A percentile compares a stretch with the other conserved stretches of the same genome.
Evolutionary conservation across 1,140 invertebrate species (phyloP).

Genomic region (Ostrea edulis): DNA sequence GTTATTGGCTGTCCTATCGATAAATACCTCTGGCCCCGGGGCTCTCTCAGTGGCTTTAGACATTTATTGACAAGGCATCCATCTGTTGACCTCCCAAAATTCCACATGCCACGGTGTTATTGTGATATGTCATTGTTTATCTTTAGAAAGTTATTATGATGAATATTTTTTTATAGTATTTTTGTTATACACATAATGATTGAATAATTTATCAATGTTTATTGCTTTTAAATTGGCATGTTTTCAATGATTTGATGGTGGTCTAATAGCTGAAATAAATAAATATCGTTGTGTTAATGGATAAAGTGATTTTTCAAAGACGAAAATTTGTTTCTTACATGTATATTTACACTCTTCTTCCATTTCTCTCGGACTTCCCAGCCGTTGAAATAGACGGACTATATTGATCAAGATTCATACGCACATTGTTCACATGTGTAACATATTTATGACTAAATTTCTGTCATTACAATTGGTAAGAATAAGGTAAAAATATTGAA

Average conservation of each 20-base stretch:
- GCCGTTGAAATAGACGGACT: no score
- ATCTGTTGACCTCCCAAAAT: conserved; percentile 15
- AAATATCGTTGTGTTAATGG: neutral
- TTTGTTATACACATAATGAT: neutral
- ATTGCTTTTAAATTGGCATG: neutral
- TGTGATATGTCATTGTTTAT: conserved; percentile 25
- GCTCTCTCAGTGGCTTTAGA: conserved; percentile 8
- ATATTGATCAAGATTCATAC: no score
- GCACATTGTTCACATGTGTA: no score
- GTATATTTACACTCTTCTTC: no score
- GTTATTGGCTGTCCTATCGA: conserved; percentile 2
- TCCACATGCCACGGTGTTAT: conserved; percentile 4
- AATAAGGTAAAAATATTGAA: no score
- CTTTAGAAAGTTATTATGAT: conserved; percentile 17
- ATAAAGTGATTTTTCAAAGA: no score
- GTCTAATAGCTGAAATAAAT: neutral
- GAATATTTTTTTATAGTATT: neutral
- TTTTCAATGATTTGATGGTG: neutral
- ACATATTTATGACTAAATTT: no score
- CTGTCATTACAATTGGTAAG: no score
- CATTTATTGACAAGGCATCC: conserved; percentile 26
- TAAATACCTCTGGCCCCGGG: conserved; percentile 26
- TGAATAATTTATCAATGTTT: neutral
- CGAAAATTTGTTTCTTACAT: no score
- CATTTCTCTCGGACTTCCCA: no score